These are phyloP conservation scores for Zelostemma sp. DNA, from an alignment of 1,140 invertebrate species.

Conservation along the genomic window DNA sequence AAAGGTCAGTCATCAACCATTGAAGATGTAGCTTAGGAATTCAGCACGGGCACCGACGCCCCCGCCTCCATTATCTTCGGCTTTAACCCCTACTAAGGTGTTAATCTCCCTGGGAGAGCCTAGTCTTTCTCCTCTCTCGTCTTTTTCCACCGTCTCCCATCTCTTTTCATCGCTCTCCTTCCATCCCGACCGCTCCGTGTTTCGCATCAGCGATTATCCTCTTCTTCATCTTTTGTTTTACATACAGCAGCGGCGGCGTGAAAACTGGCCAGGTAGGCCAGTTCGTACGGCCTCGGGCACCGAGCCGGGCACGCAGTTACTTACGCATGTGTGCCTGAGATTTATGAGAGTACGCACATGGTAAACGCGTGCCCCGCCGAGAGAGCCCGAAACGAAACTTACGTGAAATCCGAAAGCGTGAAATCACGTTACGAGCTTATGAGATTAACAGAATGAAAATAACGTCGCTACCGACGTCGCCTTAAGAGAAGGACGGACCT, in stretches of 20 bases:
- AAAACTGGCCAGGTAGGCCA: conserved; percentile 42
- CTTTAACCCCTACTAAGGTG: conserved; percentile 23
- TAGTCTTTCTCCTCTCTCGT: neutral
- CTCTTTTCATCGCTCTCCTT: conserved; percentile 8
- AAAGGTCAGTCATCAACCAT: conserved; percentile 53
- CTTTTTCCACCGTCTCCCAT: neutral
- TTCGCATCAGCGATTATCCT: conserved; percentile 1
- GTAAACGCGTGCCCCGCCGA: conserved; percentile 35
- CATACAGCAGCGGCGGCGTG: conserved; percentile 10
- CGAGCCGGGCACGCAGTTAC: conserved; percentile 32
- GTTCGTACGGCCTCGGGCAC: conserved; percentile 32
- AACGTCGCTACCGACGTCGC: conserved; percentile 46
- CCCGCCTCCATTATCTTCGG: conserved; percentile 16
- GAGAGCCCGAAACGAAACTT: conserved; percentile 44
- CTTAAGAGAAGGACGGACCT: neutral
- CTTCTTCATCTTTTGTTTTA: conserved; percentile 26
- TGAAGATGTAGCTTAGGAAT: conserved; percentile 37
- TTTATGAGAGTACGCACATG: conserved; percentile 40
- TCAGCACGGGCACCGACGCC: conserved; percentile 36
- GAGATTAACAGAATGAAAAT: conserved; percentile 62
- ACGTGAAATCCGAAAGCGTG: conserved; percentile 60
- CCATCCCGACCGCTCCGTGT: conserved; percentile 9
- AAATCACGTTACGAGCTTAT: conserved; percentile 62
- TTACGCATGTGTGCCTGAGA: conserved; percentile 31
- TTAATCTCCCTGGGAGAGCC: conserved; percentile 16